Conservation (phyloP, 1,140 invertebrate species). For the Drosophila melanogaster region DNA sequence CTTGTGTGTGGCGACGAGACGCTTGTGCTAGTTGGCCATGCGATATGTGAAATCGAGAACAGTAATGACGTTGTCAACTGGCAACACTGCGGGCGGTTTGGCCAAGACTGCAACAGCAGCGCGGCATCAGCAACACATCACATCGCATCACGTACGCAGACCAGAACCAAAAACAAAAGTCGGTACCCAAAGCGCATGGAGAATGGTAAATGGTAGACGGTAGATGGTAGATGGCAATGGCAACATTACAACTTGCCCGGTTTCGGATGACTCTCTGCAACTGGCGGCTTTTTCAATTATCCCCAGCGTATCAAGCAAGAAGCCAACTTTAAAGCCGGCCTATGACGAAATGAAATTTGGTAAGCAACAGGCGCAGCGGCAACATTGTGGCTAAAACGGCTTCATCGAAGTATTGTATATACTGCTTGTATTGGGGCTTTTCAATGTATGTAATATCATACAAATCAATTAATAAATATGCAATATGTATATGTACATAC, state of each 20-base stretch:
- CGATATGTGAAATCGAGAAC: conserved; percentile 82
- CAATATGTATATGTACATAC: too few species aligned
- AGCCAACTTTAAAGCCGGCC: conserved; percentile 17
- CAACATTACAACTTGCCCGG: conserved; percentile 38
- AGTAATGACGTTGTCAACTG: conserved; percentile 81
- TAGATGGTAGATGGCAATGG: conserved; percentile 26
- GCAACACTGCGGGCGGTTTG: background rate
- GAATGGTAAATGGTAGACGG: conserved; percentile 21
- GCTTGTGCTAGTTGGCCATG: conserved; percentile 67
- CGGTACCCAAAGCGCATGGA: conserved; percentile 9
- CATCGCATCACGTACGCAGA: conserved; percentile 27
- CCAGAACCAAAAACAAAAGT: conserved; percentile 41
- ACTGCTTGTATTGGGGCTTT: background rate
- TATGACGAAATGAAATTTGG: conserved; percentile 25
- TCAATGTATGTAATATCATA: too few species aligned
- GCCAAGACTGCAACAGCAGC: conserved; percentile 9
- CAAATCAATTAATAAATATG: too few species aligned
- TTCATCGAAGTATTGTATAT: too few species aligned
- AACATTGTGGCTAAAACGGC: conserved; percentile 8
- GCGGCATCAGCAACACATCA: conserved; percentile 20
- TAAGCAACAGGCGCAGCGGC: conserved; percentile 8
- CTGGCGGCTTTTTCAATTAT: conserved; percentile 27
- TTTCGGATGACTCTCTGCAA: conserved; percentile 18
- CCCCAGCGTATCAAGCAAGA: background rate
- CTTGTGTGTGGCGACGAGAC: conserved; percentile 24